Percentiles rank a stretch among this genome's conserved stretches.
These are phyloP conservation scores for Struthidea cinerea DNA, from an alignment of 2,113 vertebrate genomes.

Conservation along the genomic window DNA sequence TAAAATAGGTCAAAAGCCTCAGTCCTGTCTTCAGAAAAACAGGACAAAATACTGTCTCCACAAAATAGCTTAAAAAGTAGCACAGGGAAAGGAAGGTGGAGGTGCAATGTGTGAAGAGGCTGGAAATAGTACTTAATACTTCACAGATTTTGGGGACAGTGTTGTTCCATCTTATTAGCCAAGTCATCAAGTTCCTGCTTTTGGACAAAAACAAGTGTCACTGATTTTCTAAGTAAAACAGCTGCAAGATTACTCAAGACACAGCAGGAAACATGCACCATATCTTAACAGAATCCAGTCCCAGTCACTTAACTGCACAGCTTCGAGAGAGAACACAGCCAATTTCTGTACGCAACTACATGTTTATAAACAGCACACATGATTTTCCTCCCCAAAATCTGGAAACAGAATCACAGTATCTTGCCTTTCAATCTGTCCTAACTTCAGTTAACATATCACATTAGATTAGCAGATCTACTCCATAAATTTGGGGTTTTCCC, in stretches of 20 bases:
- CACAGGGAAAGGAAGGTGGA: background rate
- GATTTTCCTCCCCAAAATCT: background rate
- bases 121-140: background rate
- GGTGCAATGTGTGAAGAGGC: background rate
- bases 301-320: background rate
- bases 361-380: background rate
- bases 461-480: background rate
- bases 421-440: background rate
- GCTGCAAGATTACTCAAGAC: background rate
- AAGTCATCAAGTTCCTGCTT: background rate
- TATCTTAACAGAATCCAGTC: background rate
- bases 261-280: background rate
- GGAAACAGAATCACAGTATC: background rate
- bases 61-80: background rate
- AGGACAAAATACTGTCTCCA: background rate
- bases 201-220: background rate
- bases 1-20: background rate
- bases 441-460: background rate
- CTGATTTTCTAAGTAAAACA: conserved; percentile 32
- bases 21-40: background rate
- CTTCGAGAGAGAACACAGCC: background rate
- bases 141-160: background rate
- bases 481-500: background rate
- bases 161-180: background rate
- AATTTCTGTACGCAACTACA: background rate